Percentiles rank a stretch among this genome's conserved stretches.
Evolutionary conservation across 2,888 invertebrate species (phyloP).

Genomic region (Agonum fuliginosum): DNA sequence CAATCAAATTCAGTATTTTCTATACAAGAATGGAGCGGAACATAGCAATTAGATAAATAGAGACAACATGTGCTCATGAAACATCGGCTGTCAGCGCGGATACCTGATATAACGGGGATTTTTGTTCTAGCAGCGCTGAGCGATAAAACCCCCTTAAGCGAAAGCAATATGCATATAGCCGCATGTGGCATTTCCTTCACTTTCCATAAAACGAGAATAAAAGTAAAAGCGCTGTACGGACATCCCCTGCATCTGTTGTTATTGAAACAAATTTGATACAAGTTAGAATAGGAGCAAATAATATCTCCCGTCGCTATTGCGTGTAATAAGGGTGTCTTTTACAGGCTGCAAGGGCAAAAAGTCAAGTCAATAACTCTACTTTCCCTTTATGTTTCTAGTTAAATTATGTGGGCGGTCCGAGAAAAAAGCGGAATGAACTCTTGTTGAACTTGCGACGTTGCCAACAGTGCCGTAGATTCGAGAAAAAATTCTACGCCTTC

Average conservation of each 20-base stretch:
- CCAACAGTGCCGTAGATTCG: too few relatives aligned
- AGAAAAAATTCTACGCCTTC: too few relatives aligned
- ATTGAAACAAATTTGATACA: slow-evolving; percentile 36
- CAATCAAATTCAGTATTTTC: too few relatives aligned
- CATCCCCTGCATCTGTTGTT: background rate
- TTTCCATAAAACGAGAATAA: slow-evolving; percentile 17
- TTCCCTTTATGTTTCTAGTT: slow-evolving; percentile 40
- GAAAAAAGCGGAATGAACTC: slow-evolving; percentile 39
- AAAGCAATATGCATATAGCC: slow-evolving; percentile 18
- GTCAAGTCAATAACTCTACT: slow-evolving; percentile 43
- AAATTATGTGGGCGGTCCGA: slow-evolving; percentile 37
- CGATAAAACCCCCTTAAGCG: too few relatives aligned
- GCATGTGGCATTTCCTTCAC: slow-evolving; percentile 2
- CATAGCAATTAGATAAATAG: too few relatives aligned
- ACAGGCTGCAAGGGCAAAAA: slow-evolving; percentile 25
- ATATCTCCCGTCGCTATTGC: too few relatives aligned
- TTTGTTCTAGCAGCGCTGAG: too few relatives aligned
- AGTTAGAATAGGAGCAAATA: slow-evolving; percentile 18
- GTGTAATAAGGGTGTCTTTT: slow-evolving; percentile 37
- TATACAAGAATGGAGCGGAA: too few relatives aligned
- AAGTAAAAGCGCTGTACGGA: slow-evolving; percentile 16
- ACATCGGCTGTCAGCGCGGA: too few relatives aligned
- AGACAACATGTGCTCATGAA: too few relatives aligned
- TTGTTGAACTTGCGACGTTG: background rate
- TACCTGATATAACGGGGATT: too few relatives aligned